phyloP scores from a whole-genome alignment of 2,888 invertebrate species.

The Acanthoscelides obtectus region DNA sequence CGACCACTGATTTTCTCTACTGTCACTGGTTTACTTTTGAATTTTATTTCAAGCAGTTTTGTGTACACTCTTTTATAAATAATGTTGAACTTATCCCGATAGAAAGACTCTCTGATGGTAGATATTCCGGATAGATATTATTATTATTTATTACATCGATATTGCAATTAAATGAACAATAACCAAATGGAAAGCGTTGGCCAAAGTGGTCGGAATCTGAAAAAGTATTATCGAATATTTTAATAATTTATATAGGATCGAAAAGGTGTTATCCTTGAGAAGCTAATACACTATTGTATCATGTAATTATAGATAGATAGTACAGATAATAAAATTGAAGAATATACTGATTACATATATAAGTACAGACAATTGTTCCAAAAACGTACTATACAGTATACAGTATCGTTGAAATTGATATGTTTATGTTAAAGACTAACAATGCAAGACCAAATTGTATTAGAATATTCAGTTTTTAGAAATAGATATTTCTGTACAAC shows the following conservation, averaged over 20 bases:
- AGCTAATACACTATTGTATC: constrained; percentile 6
- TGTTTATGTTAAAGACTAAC: constrained; percentile 9
- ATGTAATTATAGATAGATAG: constrained; percentile 20
- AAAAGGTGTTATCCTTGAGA: constrained; percentile 6
- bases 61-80: too few species aligned
- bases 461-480: constrained; percentile 23
- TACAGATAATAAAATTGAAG: constrained; percentile 13
- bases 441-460: constrained; percentile 29
- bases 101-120: too few species aligned
- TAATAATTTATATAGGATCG: background rate
- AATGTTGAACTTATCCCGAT: too few species aligned
- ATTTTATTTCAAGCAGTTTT: too few species aligned
- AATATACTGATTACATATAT: constrained; percentile 22
- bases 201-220: constrained; percentile 2
- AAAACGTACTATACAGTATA: constrained; percentile 1
- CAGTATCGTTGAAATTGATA: constrained; percentile 13
- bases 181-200: background rate
- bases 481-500: constrained; percentile 13
- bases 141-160: too few species aligned
- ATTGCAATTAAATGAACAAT: background rate
- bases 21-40: too few species aligned
- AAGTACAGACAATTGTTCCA: background rate
- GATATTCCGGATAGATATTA: too few species aligned
- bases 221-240: constrained; percentile 5
- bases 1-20: too few species aligned